Conservation (phyloP, 1,140 invertebrate genomes). For the Agrilus planipennis region DNA sequence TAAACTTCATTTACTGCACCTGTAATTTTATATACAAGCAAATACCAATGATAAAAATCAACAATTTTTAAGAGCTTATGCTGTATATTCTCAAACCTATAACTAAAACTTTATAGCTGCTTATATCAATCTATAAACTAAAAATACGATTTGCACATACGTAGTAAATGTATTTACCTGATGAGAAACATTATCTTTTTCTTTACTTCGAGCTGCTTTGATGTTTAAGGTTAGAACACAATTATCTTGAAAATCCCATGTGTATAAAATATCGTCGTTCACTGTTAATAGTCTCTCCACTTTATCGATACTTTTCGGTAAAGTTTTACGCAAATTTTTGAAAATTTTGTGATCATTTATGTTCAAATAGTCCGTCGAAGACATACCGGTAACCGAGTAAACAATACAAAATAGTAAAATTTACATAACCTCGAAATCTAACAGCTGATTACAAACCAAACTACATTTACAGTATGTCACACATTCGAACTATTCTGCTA, state of each 20-base stretch:
- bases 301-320: slow-evolving; percentile 42
- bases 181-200: slow-evolving; percentile 37
- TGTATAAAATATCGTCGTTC: slow-evolving; percentile 49
- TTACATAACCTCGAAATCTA: background rate
- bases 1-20: too few relatives aligned
- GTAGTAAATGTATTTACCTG: slow-evolving; percentile 39
- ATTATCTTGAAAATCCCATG: slow-evolving; percentile 49
- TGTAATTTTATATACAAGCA: too few relatives aligned
- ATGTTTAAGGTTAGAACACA: slow-evolving; percentile 49
- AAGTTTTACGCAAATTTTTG: slow-evolving; percentile 39
- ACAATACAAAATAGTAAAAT: background rate
- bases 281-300: slow-evolving; percentile 48
- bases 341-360: slow-evolving; percentile 48
- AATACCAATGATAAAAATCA: too few relatives aligned
- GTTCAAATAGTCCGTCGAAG: slow-evolving; percentile 26
- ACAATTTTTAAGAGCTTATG: too few relatives aligned
- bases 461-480: too few relatives aligned
- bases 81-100: too few relatives aligned
- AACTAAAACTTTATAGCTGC: too few relatives aligned
- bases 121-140: background rate
- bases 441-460: too few relatives aligned
- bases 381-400: too few relatives aligned
- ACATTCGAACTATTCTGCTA: too few relatives aligned
- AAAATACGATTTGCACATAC: background rate
- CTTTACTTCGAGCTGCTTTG: slow-evolving; percentile 40